phyloP scores from a whole-genome alignment of 2,888 invertebrate genomes.

The Cryptus viduatorius region DNA sequence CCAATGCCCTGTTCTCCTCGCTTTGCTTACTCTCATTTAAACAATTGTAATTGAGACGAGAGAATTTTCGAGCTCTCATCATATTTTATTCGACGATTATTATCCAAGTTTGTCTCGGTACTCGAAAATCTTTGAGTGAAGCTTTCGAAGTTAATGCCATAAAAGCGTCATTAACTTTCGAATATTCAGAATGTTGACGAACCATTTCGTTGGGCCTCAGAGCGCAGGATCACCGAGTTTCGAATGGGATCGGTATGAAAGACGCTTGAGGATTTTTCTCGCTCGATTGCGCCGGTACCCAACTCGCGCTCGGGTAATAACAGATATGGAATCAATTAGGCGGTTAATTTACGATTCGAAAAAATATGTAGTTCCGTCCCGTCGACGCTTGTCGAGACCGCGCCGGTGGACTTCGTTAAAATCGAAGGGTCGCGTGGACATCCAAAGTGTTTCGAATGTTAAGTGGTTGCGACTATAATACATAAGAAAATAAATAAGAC shows the following conservation, averaged over 20 bases:
- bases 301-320: conserved; percentile 33
- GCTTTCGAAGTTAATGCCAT: not conserved
- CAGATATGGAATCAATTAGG: conserved; percentile 58
- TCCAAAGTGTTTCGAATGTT: conserved; percentile 47
- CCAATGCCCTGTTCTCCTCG: too few relatives aligned
- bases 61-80: not conserved
- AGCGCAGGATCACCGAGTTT: not conserved
- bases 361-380: conserved; percentile 16
- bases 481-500: conserved; percentile 52
- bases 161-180: not conserved
- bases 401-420: conserved; percentile 44
- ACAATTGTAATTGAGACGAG: not conserved
- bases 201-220: not conserved
- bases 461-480: conserved; percentile 55
- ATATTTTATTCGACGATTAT: not conserved
- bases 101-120: not conserved
- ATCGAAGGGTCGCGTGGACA: conserved; percentile 46
- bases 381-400: not conserved
- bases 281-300: not conserved
- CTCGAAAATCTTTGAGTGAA: not conserved
- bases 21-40: not conserved
- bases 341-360: conserved; percentile 42
- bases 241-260: not conserved
- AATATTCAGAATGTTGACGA: not conserved
- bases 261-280: not conserved